phyloP scores from a whole-genome alignment of 2,113 vertebrate species.

The Melanostigma gelatinosum region DNA sequence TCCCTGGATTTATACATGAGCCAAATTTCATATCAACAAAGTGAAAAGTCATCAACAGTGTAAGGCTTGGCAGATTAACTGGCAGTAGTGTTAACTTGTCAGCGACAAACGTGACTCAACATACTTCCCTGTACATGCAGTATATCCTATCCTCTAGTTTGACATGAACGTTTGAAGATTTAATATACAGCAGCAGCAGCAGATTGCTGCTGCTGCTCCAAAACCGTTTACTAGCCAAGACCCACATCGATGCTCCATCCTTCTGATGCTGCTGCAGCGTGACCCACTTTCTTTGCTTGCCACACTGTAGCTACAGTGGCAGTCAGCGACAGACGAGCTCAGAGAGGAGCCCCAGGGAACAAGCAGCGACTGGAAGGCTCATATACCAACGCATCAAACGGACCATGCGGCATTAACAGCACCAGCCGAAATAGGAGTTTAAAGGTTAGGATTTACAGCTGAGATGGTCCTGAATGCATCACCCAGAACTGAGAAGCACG shows the following conservation, averaged over 20 bases:
- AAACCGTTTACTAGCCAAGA: conserved; percentile 73
- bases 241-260: conserved; percentile 71
- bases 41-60: not conserved
- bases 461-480: conserved; percentile 16
- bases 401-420: conserved; percentile 36
- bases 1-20: conserved; percentile 7
- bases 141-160: conserved; percentile 21
- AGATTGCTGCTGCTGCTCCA: conserved; percentile 53
- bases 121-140: conserved; percentile 7
- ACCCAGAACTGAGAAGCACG: conserved; percentile 7
- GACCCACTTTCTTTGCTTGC: conserved; percentile 80
- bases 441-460: conserved; percentile 23
- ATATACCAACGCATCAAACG: conserved; percentile 24
- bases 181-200: conserved; percentile 52
- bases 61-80: not conserved
- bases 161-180: conserved; percentile 42
- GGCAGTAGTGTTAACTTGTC: not conserved
- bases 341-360: conserved; percentile 37
- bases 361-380: conserved; percentile 32
- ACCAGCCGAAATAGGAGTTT: conserved; percentile 42
- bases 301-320: conserved; percentile 57
- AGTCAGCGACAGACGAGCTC: conserved; percentile 50
- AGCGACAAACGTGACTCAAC: conserved; percentile 11
- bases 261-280: conserved; percentile 73
- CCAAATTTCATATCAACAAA: conserved; percentile 6